Base-by-base conservation (phyloP, 1,140 invertebrate genomes). In the Monochamus saltuarius region DNA sequence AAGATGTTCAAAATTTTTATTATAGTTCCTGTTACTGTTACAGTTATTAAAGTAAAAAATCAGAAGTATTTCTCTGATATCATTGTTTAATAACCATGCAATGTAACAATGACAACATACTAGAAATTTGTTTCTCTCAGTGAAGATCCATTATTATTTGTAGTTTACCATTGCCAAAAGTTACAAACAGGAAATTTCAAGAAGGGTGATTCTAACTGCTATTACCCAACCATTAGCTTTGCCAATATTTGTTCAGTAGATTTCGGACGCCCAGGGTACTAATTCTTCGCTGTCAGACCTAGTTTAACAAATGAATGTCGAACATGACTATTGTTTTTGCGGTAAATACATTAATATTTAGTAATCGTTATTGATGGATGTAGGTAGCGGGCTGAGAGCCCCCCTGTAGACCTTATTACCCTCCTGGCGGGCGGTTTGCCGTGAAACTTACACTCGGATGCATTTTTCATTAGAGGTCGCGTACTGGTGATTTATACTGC, bases 301-400 rank as follows among this genome's bases (percentile, higher is more conserved):
- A 39, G 43, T 58, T 58, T 58, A 49, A 58, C 56, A 58, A 58
- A 58, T 58, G 56, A 58, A 58, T 38, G 40, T 58, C 36, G 36
- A 58, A 22, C 56, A 58, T 58, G 56, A 58, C 56, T 58, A 58
- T 58, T 58, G 50, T 61, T 61, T 61, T 55, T 40, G 42, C 29
- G 49, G 57, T 45, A 51, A 61, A 37, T 61, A 54, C 59, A 61
- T 61, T 52, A 58, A 58, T 58, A 61, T 67, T 64, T 65, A 64
- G 64, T 69, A 67, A 69, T 64, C 57, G 58, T 69, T 63, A 68
- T 70, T 70, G 68, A 70, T 70, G 66, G 62, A 70, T 70, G 61
- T 68, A 64, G 64, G 68, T 70, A 70, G 66, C 66, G 57, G 56
- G 60, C 56, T 59, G 61, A 45, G 61, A 49, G 56, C 56, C 59